Evolutionary conservation across 2,888 invertebrate species (phyloP), one percentile per base, ranked within the genome.

Genomic region (Acheta domesticus): DNA sequence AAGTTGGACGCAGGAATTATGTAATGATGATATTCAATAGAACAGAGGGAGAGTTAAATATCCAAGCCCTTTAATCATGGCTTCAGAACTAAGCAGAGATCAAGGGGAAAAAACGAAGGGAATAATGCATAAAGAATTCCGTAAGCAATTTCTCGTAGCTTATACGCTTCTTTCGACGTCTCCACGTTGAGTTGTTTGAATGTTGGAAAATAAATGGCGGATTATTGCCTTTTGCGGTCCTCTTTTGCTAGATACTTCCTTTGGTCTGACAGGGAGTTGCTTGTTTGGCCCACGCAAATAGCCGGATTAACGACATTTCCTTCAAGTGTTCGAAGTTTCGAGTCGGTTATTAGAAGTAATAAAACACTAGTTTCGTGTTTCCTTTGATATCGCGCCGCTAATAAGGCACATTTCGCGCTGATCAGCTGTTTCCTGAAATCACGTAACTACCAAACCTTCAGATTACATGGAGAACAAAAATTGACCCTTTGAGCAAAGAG

Each of bases 111-210:
- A 62, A 62, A 62, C 4, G n/a, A 62, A 62, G 5, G 62, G 11
- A 62, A 62, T 62, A n/a, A n/a, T 62, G 62, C n/a, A n/a, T 62
- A 62, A 62, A 62, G 62, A 62, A 62, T 62, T n/a, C 62, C n/a
- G 62, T 19, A 19, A n/a, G n/a, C 16, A 62, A n/a, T 62, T 19
- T 62, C n/a, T 62, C 62, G 62, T 62, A 62, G 62, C n/a, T 62
- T 62, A 62, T n/a, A 62, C 62, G 62, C 62, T 62, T 62, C 62
- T 62, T n/a, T n/a, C 62, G n/a, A 62, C 62, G 62, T 62, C 62
- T 62, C n/a, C n/a, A 8, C 12, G n/a, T 62, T 62, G 62, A 62
- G 62, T 62, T 62, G 62, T 62, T 62, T 62, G 62, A 62, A 62
- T 62, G 62, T 62, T 62, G n/a, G 62, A 62, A 62, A 62, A 62